phyloP scores from a whole-genome alignment of 2,113 vertebrate genomes.

The Ciconia boyciana region DNA sequence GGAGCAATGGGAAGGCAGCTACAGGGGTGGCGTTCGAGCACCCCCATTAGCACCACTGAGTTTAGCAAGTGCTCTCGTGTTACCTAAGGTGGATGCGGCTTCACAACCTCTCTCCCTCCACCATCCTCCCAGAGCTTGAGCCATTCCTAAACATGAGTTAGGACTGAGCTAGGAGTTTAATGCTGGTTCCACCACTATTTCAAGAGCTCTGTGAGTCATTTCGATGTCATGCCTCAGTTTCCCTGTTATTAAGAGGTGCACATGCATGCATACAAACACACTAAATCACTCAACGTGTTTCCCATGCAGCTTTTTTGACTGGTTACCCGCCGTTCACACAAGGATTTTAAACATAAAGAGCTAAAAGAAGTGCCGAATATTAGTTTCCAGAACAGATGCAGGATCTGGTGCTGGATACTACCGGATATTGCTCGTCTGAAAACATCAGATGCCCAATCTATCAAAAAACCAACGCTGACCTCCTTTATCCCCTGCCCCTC shows the following conservation, averaged over 20 bases:
- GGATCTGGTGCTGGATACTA: neutral
- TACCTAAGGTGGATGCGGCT: neutral
- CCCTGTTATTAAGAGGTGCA: constrained; percentile 42
- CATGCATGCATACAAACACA: neutral
- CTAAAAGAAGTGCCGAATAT: neutral
- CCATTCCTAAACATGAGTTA: neutral
- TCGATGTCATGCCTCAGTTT: constrained; percentile 23
- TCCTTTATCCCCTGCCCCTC: neutral
- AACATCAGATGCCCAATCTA: neutral
- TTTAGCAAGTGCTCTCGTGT: neutral
- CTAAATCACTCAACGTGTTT: neutral
- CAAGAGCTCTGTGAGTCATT: neutral
- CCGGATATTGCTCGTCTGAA: neutral
- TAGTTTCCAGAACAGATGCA: neutral
- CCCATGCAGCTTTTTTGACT: neutral
- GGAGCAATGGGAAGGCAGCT: neutral
- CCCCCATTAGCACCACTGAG: neutral
- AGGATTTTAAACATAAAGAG: neutral
- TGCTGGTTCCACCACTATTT: constrained; percentile 19
- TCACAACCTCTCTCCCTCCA: neutral
- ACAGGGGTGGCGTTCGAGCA: neutral
- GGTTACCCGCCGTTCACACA: neutral
- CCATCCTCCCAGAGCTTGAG: neutral
- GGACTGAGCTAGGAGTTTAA: neutral
- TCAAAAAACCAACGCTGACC: neutral